Percentiles rank a stretch among this genome's conserved stretches.
phyloP scores from a whole-genome alignment of 2,797 vertebrate genomes.

The Lithobates sylvaticus region DNA sequence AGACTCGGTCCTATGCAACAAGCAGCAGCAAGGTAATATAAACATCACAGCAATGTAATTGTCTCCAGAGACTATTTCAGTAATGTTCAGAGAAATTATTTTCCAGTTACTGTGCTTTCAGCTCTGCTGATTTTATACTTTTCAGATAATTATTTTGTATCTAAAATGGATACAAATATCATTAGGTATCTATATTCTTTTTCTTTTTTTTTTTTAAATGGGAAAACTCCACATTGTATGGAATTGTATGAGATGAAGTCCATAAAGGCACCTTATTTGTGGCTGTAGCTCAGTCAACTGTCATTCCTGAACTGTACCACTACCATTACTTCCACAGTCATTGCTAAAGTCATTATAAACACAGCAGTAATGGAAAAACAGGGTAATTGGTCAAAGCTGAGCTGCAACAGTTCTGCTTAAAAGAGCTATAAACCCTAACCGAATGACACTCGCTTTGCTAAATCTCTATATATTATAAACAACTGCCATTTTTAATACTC shows the following conservation, averaged over 20 bases:
- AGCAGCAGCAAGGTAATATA: slow-evolving; percentile 14
- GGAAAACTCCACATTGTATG: background rate
- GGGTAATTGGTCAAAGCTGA: background rate
- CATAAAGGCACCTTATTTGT: background rate
- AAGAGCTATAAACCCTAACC: background rate
- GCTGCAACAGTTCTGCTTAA: background rate
- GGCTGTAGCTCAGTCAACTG: background rate
- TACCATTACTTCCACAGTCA: background rate
- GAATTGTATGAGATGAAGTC: background rate
- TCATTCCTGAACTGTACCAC: background rate
- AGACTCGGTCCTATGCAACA: slow-evolving; percentile 3
- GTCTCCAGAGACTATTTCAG: slow-evolving; percentile 8
- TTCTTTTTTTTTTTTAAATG: background rate
- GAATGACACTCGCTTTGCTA: background rate
- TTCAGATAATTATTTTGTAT: slow-evolving; percentile 26
- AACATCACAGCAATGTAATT: slow-evolving; percentile 25
- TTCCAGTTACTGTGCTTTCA: slow-evolving; percentile 7
- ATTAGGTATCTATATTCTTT: background rate
- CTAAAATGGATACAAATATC: slow-evolving; percentile 2
- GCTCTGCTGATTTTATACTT: slow-evolving; percentile 27
- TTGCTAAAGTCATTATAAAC: background rate
- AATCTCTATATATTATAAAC: too few species aligned
- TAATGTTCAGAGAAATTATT: background rate
- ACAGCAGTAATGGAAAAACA: background rate
- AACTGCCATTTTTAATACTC: too few species aligned